phyloP scores from a whole-genome alignment of 2,888 invertebrate genomes.

The Diplazon laetatorius region DNA sequence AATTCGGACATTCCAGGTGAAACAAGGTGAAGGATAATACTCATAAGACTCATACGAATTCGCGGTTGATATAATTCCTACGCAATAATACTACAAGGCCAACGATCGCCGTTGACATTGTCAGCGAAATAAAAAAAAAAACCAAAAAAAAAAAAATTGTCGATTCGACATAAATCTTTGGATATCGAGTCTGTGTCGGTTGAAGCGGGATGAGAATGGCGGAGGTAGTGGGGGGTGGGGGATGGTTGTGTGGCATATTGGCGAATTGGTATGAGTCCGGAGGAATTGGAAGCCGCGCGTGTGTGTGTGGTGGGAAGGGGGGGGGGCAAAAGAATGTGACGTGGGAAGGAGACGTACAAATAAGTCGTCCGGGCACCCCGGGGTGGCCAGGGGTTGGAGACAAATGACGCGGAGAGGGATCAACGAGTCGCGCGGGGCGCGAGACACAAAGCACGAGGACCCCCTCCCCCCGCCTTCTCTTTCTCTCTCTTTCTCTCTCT shows the following conservation, averaged over 20 bases:
- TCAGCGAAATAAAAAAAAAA: neutral
- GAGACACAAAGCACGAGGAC: slow-evolving; percentile 63
- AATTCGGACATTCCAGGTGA: no score
- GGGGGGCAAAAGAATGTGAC: slow-evolving; percentile 33
- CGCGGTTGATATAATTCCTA: neutral
- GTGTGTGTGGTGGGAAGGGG: no score
- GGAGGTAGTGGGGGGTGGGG: neutral
- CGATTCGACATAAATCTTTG: slow-evolving; percentile 32
- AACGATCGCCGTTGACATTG: slow-evolving; percentile 2
- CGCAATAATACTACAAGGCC: neutral
- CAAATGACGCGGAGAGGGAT: slow-evolving; percentile 80
- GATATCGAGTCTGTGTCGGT: slow-evolving; percentile 11
- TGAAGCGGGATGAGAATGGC: neutral
- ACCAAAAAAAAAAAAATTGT: slow-evolving; percentile 13
- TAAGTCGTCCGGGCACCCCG: slow-evolving; percentile 72
- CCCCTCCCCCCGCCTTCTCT: no score
- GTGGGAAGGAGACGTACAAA: slow-evolving; percentile 72
- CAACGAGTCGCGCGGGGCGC: slow-evolving; percentile 61
- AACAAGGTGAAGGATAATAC: no score
- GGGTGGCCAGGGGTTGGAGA: slow-evolving; percentile 65
- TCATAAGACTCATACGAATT: neutral
- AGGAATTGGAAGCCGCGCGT: slow-evolving; percentile 1
- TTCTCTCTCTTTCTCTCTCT: neutral
- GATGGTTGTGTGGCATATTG: slow-evolving; percentile 15
- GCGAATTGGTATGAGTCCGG: slow-evolving; percentile 31